phyloP scores from a whole-genome alignment of 1,140 invertebrate species.

The Tribolium madens region DNA sequence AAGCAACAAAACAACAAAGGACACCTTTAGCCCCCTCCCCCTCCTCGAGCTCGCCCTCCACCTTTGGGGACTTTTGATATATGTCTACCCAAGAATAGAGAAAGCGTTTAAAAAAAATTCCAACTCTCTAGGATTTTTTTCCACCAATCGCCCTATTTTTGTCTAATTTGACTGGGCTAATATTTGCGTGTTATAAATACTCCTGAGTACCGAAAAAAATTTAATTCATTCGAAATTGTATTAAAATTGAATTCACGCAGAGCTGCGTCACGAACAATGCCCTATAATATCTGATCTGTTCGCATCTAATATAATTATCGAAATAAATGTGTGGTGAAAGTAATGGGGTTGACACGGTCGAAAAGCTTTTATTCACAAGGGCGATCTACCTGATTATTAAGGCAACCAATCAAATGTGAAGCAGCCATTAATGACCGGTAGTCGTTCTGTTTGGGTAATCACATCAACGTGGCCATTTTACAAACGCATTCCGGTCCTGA shows the following conservation, averaged over 20 bases:
- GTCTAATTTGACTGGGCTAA: too few species aligned
- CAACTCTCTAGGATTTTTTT: too few species aligned
- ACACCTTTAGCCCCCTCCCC: too few species aligned
- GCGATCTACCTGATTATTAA: constrained; percentile 27
- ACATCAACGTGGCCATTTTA: constrained; percentile 11
- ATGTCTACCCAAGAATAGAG: too few species aligned
- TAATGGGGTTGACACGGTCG: constrained; percentile 22
- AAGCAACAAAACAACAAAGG: too few species aligned
- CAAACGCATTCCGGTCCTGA: not conserved
- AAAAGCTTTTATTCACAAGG: constrained; percentile 5
- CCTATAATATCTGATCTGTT: constrained; percentile 1
- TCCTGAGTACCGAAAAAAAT: not conserved
- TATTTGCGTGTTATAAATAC: too few species aligned
- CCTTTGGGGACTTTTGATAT: too few species aligned
- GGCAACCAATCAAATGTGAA: constrained; percentile 34
- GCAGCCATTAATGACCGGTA: constrained; percentile 30
- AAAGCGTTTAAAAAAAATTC: too few species aligned
- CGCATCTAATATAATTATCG: constrained; percentile 8
- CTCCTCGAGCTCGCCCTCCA: too few species aligned
- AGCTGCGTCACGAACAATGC: not conserved
- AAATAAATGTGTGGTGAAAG: constrained; percentile 17
- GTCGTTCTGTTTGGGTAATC: constrained; percentile 14
- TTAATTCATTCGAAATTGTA: not conserved
- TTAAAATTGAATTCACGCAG: not conserved
- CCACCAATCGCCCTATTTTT: too few species aligned